phyloP scores from a whole-genome alignment of 2,888 invertebrate species.

The Operophtera brumata region DNA sequence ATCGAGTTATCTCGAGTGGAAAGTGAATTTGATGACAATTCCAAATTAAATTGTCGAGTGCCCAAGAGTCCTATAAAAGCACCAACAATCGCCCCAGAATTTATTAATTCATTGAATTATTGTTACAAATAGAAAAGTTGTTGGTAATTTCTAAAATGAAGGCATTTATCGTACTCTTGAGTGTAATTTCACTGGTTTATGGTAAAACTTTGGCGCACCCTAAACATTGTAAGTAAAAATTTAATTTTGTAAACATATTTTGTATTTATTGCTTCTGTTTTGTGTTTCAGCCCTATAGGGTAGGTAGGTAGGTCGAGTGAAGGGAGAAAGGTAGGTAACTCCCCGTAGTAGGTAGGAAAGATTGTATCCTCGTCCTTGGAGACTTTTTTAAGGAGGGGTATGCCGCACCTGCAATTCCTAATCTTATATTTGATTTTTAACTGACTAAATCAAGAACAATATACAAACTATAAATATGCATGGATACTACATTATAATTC shows the following conservation, averaged over 20 bases:
- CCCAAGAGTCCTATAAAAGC: conserved; percentile 42
- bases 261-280: conserved; percentile 1
- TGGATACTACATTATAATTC: too few species aligned
- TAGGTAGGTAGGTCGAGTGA: too few species aligned
- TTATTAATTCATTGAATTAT: conserved; percentile 28
- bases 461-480: too few species aligned
- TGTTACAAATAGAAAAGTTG: conserved; percentile 30
- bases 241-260: conserved; percentile 22
- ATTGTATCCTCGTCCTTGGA: too few species aligned
- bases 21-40: conserved; percentile 32
- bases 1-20: conserved; percentile 38
- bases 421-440: too few species aligned
- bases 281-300: neutral
- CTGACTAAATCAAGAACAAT: too few species aligned
- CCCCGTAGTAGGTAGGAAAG: too few species aligned
- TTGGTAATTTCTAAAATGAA: conserved; percentile 48
- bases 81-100: conserved; percentile 16
- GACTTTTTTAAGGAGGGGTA: too few species aligned
- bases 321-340: too few species aligned
- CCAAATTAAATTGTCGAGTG: conserved; percentile 45
- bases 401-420: too few species aligned
- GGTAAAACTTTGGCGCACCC: conserved; percentile 46
- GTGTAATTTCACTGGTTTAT: conserved; percentile 48
- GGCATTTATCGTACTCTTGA: conserved; percentile 45
- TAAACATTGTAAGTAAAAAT: conserved; percentile 42